Percentiles rank a stretch among this genome's conserved stretches.
These are phyloP conservation scores for Drosophila austrosaltans DNA, from an alignment of 2,888 invertebrate genomes.

Conservation along the genomic window DNA sequence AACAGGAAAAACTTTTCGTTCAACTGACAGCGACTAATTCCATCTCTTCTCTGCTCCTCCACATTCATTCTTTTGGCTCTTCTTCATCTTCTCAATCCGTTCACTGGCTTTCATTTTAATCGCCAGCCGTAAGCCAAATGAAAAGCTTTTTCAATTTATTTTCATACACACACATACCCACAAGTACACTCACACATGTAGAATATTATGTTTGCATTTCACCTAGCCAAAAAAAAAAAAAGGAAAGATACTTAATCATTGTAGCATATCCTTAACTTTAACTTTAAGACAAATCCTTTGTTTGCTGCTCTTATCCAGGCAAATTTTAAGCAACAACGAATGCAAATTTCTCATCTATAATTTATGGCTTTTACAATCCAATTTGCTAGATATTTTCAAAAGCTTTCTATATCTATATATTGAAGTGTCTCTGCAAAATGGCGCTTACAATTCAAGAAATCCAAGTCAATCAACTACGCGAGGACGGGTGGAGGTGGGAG, in stretches of 20 bases:
- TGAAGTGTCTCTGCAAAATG: too few relatives aligned
- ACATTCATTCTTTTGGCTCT: neutral
- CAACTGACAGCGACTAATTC: constrained; percentile 67
- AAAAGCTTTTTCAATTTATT: constrained; percentile 76
- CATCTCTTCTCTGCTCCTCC: neutral
- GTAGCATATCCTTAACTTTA: constrained; percentile 28
- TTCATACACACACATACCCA: constrained; percentile 30
- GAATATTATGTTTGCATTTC: constrained; percentile 43
- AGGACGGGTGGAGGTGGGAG: too few relatives aligned
- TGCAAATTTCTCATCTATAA: constrained; percentile 47
- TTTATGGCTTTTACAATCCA: constrained; percentile 59
- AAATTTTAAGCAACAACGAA: constrained; percentile 30
- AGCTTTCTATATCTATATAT: too few relatives aligned
- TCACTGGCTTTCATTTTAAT: constrained; percentile 69
- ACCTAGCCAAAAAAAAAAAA: constrained; percentile 35
- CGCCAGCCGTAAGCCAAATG: constrained; percentile 72
- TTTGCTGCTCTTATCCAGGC: neutral
- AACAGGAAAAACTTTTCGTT: constrained; percentile 30
- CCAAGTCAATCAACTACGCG: too few relatives aligned
- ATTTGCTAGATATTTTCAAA: constrained; percentile 17
- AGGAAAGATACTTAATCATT: constrained; percentile 67
- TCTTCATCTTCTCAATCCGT: constrained; percentile 29
- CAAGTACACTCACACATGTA: neutral
- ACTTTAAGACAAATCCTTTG: constrained; percentile 1
- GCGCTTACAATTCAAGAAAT: too few relatives aligned